A percentile compares a stretch with the other conserved stretches of the same genome.
phyloP scores from a whole-genome alignment of 30 jellyfish, hydroid and myxozoan species.

The Clytia hemisphaerica region DNA sequence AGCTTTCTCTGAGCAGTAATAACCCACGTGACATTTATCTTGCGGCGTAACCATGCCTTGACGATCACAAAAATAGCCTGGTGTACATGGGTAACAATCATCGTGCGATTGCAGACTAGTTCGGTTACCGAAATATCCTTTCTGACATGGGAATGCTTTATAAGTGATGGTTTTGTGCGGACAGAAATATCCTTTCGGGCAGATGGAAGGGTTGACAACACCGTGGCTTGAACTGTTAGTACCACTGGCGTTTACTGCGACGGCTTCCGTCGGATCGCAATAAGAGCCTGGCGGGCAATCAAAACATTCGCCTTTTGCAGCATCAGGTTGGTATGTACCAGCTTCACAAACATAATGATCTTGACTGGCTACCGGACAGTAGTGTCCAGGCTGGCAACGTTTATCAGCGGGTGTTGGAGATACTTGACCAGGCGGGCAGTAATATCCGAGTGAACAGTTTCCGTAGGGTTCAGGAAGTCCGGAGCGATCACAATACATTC shows the following conservation, averaged over 20 bases:
- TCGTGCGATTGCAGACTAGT: conserved; percentile 68
- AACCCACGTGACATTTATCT: conserved; percentile 81
- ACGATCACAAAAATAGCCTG: conserved; percentile 86
- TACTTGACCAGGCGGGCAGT: conserved; percentile 93
- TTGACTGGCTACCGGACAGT: conserved; percentile 75
- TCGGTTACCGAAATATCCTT: conserved; percentile 84
- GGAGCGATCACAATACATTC: conserved; percentile 78
- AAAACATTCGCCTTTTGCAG: conserved; percentile 71
- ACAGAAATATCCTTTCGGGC: conserved; percentile 91
- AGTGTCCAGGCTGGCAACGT: conserved; percentile 90
- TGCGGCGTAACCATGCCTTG: conserved; percentile 75
- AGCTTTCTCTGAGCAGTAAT: conserved; percentile 74
- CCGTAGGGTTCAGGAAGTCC: conserved; percentile 90
- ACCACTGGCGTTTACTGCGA: conserved; percentile 61
- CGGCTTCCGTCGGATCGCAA: conserved; percentile 89
- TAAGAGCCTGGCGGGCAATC: conserved; percentile 82
- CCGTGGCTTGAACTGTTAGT: conserved; percentile 75
- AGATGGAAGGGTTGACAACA: conserved; percentile 50
- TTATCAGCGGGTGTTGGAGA: conserved; percentile 80
- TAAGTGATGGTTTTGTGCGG: conserved; percentile 80
- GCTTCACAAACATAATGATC: conserved; percentile 75
- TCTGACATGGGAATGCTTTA: conserved; percentile 72
- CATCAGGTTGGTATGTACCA: conserved; percentile 77
- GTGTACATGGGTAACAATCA: conserved; percentile 95
- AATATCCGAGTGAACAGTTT: conserved; percentile 80